These are phyloP conservation scores for Hylaeus anthracinus DNA, from an alignment of 1,140 invertebrate species.

Conservation along the genomic window DNA sequence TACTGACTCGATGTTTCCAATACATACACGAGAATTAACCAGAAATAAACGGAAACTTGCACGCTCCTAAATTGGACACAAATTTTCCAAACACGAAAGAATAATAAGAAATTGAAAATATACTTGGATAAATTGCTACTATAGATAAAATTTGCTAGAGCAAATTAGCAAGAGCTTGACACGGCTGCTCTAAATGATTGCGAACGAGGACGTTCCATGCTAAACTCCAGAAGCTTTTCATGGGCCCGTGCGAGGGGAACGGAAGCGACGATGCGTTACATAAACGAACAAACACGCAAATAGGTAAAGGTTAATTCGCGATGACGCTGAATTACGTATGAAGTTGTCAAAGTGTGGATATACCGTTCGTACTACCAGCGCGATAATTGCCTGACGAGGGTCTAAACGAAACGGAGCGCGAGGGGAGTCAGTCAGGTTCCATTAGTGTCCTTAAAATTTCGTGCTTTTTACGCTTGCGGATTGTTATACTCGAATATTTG, in stretches of 20 bases:
- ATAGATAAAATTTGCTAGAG: too few species aligned
- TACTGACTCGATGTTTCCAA: too few species aligned
- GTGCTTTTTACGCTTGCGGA: too few species aligned
- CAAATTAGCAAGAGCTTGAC: not conserved
- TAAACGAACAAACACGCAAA: slow-evolving; percentile 10
- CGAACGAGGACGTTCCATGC: not conserved
- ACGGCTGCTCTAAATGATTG: not conserved
- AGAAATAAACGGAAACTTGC: too few species aligned
- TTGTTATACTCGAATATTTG: too few species aligned
- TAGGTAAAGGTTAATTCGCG: slow-evolving; percentile 20
- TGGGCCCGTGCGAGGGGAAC: not conserved
- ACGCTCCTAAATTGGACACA: too few species aligned
- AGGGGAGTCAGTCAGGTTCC: too few species aligned
- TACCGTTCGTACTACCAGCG: not conserved
- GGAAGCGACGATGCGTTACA: slow-evolving; percentile 10
- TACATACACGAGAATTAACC: too few species aligned
- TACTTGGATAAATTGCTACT: too few species aligned
- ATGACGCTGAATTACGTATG: not conserved
- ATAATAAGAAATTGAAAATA: too few species aligned
- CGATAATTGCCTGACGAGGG: not conserved
- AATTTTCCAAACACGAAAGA: too few species aligned
- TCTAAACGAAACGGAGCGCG: not conserved
- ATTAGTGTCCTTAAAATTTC: not conserved
- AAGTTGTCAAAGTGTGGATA: not conserved
- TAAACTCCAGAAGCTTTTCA: not conserved